Base-by-base conservation (phyloP, 1,140 invertebrate genomes). In the Dendroctonus ponderosae region DNA sequence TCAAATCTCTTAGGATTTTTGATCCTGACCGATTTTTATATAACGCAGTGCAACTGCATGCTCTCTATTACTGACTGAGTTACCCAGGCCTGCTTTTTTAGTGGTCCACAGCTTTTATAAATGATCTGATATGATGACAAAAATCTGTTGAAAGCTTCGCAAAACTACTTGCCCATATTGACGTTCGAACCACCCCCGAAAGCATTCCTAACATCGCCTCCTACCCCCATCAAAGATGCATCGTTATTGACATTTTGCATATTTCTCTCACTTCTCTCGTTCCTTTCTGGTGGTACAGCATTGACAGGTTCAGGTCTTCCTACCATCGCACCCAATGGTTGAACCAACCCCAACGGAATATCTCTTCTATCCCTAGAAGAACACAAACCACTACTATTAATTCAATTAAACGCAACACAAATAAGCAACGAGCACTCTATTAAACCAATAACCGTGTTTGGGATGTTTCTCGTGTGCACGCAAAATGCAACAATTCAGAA, bases 161-260 rank as follows among this genome's bases (percentile, higher is more conserved):
- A 26, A 26, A 26, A 26, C 3, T 15, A 70, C 66, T 68, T 62
- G 72, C 74, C 70, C 42, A 75, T 70, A 48, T 67, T 74, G 40
- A 74, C 62, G 12, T 37, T 73, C n/a, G 73, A 56, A 12, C 69
- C 68, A 5, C 73, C 71, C 3, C 77, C 80, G 70, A 82, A 82
- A 9, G 80, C 78, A 68, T 78, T 80, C 52, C 78, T 72, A 70
- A 86, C 83, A 72, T 86, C 85, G 37, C 84, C 83, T 66, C 83
- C 82, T 68, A 84, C 82, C 64, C 82, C 83, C 69, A 82, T 81
- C 15, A 84, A 73, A 67, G 78, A 81, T 14, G 60, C 44, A 52
- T 77, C 76, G 41, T 48, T 73, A 43, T 71, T 72, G 7, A 73
- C 62, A 62, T 76, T 76, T 52, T 77, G 74, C 50, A 72, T 63